Percentiles rank a stretch among this genome's conserved stretches.
Evolutionary conservation across 2,797 vertebrate species (phyloP).

Genomic region (Girardinus metallicus): DNA sequence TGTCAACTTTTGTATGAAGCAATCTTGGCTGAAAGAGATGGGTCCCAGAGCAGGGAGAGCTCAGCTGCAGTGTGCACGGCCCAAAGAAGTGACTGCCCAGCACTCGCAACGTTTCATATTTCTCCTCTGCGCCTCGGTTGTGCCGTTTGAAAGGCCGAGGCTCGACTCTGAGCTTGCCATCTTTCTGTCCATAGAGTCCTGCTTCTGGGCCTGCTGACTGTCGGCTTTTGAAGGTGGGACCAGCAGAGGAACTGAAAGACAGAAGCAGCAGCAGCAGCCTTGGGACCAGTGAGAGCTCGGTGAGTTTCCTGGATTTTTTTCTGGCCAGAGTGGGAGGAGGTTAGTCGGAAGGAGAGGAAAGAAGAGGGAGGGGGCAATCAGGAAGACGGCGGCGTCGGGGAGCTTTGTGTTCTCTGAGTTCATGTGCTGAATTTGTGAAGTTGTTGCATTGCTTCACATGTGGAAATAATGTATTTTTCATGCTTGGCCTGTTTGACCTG

Average conservation of each 20-base stretch:
- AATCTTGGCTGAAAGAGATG: constrained; percentile 98
- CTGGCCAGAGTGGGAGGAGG: constrained; percentile 76
- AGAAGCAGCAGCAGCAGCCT: constrained; percentile 55
- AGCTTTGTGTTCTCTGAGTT: constrained; percentile 34
- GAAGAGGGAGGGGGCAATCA: constrained; percentile 55
- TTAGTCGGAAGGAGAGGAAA: constrained; percentile 54
- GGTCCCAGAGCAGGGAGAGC: constrained; percentile 92
- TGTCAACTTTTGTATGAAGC: constrained; percentile 99
- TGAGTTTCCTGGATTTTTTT: constrained; percentile 80
- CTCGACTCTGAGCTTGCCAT: constrained; percentile 42
- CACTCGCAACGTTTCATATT: constrained; percentile 63
- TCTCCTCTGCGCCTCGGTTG: constrained; percentile 51
- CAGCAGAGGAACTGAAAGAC: constrained; percentile 57
- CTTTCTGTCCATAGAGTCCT: constrained; percentile 30
- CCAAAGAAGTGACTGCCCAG: constrained; percentile 66
- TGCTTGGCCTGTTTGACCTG: not conserved
- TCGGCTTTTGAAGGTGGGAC: constrained; percentile 71
- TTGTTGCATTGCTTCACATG: constrained; percentile 4
- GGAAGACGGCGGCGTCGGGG: constrained; percentile 45
- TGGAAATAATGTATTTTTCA: not conserved
- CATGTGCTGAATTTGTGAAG: constrained; percentile 5
- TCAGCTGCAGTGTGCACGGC: constrained; percentile 83
- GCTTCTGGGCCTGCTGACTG: constrained; percentile 60
- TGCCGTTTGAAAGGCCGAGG: constrained; percentile 37
- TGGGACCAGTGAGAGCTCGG: constrained; percentile 71